Conservation (phyloP, 2,888 invertebrate genomes). For the Habroteleia sp. region DNA sequence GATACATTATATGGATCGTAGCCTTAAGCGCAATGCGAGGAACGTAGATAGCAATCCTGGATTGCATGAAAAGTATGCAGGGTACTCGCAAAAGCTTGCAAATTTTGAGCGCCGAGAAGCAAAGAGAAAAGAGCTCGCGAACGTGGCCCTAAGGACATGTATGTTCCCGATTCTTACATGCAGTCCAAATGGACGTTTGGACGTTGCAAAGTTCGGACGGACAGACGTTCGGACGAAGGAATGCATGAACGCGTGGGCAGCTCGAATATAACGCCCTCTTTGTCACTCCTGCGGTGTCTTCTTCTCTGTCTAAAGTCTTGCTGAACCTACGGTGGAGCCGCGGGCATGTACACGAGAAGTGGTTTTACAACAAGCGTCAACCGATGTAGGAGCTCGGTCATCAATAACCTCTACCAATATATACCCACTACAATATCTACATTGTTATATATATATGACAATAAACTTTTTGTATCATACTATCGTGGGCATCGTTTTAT, state of each 20-base stretch:
- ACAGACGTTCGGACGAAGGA: slow-evolving; percentile 50
- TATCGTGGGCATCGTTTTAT: no score
- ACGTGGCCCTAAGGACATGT: slow-evolving; percentile 56
- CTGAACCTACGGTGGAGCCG: slow-evolving; percentile 60
- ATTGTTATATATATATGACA: no score
- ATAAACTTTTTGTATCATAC: no score
- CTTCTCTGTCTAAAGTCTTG: slow-evolving; percentile 1
- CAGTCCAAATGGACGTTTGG: slow-evolving; percentile 49
- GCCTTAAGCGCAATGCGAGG: slow-evolving; percentile 58
- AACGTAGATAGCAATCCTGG: slow-evolving; percentile 61
- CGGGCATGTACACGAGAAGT: slow-evolving; percentile 69
- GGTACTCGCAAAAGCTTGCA: slow-evolving; percentile 60
- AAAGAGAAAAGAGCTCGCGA: slow-evolving; percentile 27
- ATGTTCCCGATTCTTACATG: slow-evolving; percentile 62
- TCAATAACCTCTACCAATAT: slow-evolving; percentile 35
- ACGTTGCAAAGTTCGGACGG: slow-evolving; percentile 30
- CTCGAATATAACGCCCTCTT: slow-evolving; percentile 22
- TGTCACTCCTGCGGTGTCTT: slow-evolving; percentile 2
- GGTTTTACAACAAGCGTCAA: slow-evolving; percentile 70
- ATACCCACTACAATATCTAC: slow-evolving; percentile 19
- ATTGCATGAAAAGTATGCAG: slow-evolving; percentile 63
- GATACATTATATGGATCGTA: slow-evolving; percentile 64
- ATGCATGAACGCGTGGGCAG: slow-evolving; percentile 62
- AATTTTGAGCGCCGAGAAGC: slow-evolving; percentile 47
- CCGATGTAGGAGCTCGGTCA: slow-evolving; percentile 46